Evolutionary conservation across 1,140 invertebrate species (phyloP), one percentile per base, ranked within the genome.

Genomic region (Spodoptera frugiperda): DNA sequence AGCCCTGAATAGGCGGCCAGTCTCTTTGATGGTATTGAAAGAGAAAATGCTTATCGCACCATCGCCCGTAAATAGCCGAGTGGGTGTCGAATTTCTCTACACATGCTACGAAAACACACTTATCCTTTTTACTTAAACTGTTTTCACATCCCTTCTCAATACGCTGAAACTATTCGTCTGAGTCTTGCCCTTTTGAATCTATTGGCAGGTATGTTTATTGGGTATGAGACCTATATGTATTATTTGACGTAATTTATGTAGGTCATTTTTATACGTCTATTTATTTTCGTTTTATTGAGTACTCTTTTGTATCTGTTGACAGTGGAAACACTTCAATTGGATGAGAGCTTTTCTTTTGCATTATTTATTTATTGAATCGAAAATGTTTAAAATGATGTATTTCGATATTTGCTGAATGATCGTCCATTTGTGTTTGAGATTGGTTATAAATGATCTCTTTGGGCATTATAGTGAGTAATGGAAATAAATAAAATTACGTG

Each of bases 21-120:
- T 89, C 87, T 85, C 90, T 91, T 90, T 91, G 89, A 92, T 86
- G 84, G 87, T 87, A 90, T 92, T 91, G 91, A 90, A 92, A 90
- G 84, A 89, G 89, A 90, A 89, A 91, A 92, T 88, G 88, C 89
- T 92, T 92, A 92, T 92, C 91, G 89, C 88, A 86, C 89, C 86
- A 90, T 92, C 87, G 86, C 83, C 82, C 84, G 88, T 91, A 91
- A 92, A 92, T 90, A 91, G 89, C 84, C 77, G 85, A 90, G 84
- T 87, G 85, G 84, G 91, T 90, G 90, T 89, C 86, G 87, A 89
- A 87, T 90, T 89, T 88, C 88, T 88, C 83, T 84, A 88, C 87
- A 89, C 85, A 84, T 89, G 79, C 78, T 85, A 87, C 87, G 89
- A 87, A 91, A 91, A 91, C 89, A 92, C 87, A 89, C 89, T 90